These are phyloP conservation scores for Euborellia annulipes DNA, from an alignment of 1,140 invertebrate genomes.

Conservation along the genomic window DNA sequence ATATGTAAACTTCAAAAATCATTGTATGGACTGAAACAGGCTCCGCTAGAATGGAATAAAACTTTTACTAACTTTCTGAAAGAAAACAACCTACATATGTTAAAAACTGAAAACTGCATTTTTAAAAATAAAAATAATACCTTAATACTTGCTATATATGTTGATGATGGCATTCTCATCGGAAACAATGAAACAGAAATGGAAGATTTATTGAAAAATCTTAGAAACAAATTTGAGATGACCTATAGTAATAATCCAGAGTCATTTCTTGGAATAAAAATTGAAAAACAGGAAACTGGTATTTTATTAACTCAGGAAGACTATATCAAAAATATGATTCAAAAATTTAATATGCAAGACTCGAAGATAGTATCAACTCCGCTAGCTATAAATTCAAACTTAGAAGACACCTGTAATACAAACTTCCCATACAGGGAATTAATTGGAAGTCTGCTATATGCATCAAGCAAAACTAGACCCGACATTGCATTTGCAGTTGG, in stretches of 20 bases:
- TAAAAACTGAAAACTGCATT: constrained; percentile 1
- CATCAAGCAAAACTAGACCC: no score
- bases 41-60: neutral
- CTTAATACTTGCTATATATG: constrained; percentile 6
- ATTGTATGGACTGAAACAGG: constrained; percentile 1
- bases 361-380: constrained; percentile 3
- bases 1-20: no score
- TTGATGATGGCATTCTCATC: constrained; percentile 12
- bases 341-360: constrained; percentile 7
- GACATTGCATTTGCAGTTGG: constrained; percentile 16
- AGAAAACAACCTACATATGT: neutral
- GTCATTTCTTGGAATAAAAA: constrained; percentile 14
- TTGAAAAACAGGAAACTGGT: constrained; percentile 1
- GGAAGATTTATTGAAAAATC: constrained; percentile 1
- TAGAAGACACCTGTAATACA: neutral
- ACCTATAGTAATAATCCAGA: neutral
- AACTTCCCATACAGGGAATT: constrained; percentile 12
- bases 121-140: neutral
- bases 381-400: constrained; percentile 1
- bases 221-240: constrained; percentile 4
- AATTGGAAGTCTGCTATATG: constrained; percentile 10
- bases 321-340: constrained; percentile 3
- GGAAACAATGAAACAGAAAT: constrained; percentile 1
- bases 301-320: constrained; percentile 6
- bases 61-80: neutral